Evolutionary conservation across 2,113 vertebrate genomes (phyloP).

Genomic region (Ariopsis seemanni): DNA sequence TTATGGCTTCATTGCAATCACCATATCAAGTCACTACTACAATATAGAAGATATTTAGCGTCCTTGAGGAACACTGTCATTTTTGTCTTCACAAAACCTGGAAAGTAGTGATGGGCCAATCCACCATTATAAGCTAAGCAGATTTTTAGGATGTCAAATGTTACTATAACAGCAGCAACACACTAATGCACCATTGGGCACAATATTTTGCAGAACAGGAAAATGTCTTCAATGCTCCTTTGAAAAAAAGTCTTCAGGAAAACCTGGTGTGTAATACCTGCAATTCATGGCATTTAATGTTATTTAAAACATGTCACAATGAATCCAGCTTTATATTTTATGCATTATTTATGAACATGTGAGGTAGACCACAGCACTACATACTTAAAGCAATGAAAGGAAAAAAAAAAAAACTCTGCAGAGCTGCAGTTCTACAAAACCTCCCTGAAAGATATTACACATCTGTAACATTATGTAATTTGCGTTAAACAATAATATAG

Average conservation of each 20-base stretch:
- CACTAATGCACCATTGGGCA: not conserved
- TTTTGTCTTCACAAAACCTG: not conserved
- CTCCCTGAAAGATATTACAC: not conserved
- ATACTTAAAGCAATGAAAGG: not conserved
- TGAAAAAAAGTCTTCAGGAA: not conserved
- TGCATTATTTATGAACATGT: not conserved
- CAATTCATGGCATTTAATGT: not conserved
- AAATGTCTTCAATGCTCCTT: not conserved
- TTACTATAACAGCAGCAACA: not conserved
- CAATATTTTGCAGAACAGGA: not conserved
- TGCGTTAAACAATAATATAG: not conserved
- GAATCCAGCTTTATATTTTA: not conserved
- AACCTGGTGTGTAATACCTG: conserved; percentile 9
- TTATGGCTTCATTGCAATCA: conserved; percentile 27
- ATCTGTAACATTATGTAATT: not conserved
- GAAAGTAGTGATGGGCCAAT: not conserved
- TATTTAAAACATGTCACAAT: not conserved
- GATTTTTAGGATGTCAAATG: not conserved
- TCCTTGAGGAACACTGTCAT: not conserved
- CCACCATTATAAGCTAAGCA: not conserved
- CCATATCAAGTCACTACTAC: not conserved
- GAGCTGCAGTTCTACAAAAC: not conserved
- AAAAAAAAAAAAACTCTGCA: not conserved
- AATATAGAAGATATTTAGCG: not conserved
- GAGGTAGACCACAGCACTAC: conserved; percentile 1